Base-by-base conservation (phyloP, 1,140 invertebrate species). In the Mylabris phalerata region DNA sequence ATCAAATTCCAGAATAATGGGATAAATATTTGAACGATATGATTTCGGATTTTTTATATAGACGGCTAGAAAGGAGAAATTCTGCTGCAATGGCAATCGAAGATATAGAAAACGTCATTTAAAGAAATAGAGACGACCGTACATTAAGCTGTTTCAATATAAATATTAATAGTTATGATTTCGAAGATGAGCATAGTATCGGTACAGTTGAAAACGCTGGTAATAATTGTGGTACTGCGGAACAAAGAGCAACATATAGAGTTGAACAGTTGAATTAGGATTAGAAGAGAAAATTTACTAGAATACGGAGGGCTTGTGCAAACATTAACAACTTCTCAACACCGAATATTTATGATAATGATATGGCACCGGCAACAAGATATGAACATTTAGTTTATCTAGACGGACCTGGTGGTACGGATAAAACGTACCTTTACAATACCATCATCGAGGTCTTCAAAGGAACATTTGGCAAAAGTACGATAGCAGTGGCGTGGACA, bases 401-500 rank as follows among this genome's bases (percentile, higher is more conserved):
- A 0, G 27, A 13, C 13, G 27, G 27, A 13, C 13, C 13, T 13
- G 13, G 13, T 13, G 13, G 13, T 13, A 13, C 13, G 13, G 13
- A 13, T 13, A 13, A 32, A 13, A 13, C 13, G 13, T 13, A 13
- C 13, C 13, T 13, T 13, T 13, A 13, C 13, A 13, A 13, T 13
- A 13, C 1, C 13, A 0, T 13, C 13, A 13, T 13, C 13, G 13
- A 13, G 13, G 13, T 1, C 13, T 1, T 13, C 13, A 13, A 13
- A 13, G 27, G 13, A 13, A 13, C 13, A 13, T 13, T 13, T 13
- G 13, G 13, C 13, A 13, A 13, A 13, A 13, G 13, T 13, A 13
- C 13, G 13, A 13, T 13, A 13, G 13, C 13, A 13, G 54, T 64
- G 1, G 63, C 63, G 39, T 71, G 48, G 46, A 71, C 67, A 19